phyloP scores from a whole-genome alignment of 2,888 invertebrate species.

The Agriopis aurantiaria region DNA sequence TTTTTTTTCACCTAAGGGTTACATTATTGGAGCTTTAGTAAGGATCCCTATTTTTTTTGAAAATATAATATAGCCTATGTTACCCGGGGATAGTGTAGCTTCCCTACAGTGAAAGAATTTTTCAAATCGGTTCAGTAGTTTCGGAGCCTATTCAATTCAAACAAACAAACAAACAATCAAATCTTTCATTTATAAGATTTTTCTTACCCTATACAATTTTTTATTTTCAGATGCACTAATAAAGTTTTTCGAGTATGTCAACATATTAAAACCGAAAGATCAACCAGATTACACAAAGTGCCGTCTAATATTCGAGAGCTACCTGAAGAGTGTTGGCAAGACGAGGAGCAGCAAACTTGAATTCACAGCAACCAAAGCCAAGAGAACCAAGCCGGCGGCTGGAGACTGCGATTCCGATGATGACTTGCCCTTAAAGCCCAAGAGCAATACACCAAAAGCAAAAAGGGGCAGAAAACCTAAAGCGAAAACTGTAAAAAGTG shows the following conservation, averaged over 20 bases:
- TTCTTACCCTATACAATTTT: neutral
- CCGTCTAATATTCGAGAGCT: slow-evolving; percentile 88
- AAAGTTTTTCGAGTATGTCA: slow-evolving; percentile 89
- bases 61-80: too few relatives aligned
- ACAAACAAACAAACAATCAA: too few relatives aligned
- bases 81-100: too few relatives aligned
- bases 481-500: slow-evolving; percentile 45
- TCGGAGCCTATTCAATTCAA: too few relatives aligned
- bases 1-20: too few relatives aligned
- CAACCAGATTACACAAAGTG: slow-evolving; percentile 91
- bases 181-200: too few relatives aligned
- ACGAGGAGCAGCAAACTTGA: slow-evolving; percentile 86
- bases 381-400: slow-evolving; percentile 50
- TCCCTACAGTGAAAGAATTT: too few relatives aligned
- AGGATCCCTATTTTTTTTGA: too few relatives aligned
- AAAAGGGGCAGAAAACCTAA: slow-evolving; percentile 53
- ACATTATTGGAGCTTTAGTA: too few relatives aligned
- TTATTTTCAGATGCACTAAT: slow-evolving; percentile 85
- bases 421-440: slow-evolving; percentile 45
- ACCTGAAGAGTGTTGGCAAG: slow-evolving; percentile 88
- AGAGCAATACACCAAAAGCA: slow-evolving; percentile 44
- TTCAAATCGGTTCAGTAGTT: too few relatives aligned
- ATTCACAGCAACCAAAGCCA: slow-evolving; percentile 72
- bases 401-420: slow-evolving; percentile 47
- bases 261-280: slow-evolving; percentile 89